Conservation (phyloP, 2,797 vertebrate species). For the Xiphorhynchus erythropygius region DNA sequence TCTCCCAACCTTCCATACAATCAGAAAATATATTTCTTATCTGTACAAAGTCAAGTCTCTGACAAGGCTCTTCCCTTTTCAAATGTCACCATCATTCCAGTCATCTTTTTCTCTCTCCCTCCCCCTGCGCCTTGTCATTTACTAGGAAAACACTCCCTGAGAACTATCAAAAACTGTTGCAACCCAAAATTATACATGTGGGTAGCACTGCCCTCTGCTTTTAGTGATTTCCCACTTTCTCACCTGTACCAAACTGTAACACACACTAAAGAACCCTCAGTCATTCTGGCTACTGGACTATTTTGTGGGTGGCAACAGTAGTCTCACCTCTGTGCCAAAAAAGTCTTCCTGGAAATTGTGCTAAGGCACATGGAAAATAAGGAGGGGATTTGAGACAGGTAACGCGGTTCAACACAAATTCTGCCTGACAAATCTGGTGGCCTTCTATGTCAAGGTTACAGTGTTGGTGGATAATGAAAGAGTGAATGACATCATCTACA, state of each 20-base stretch:
- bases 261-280: neutral
- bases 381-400: neutral
- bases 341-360: neutral
- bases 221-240: neutral
- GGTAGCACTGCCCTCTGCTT: neutral
- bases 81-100: conserved; percentile 50
- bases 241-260: neutral
- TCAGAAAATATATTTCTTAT: conserved; percentile 57
- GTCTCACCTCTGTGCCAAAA: neutral
- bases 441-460: neutral
- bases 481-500: neutral
- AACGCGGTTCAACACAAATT: neutral
- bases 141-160: neutral
- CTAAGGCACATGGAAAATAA: neutral
- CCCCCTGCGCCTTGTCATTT: neutral
- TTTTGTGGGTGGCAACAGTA: neutral
- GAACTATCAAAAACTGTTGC: neutral
- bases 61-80: conserved; percentile 46
- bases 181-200: neutral
- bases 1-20: neutral
- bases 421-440: neutral
- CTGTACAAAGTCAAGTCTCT: conserved; percentile 44
- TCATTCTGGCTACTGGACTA: neutral
- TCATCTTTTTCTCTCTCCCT: neutral
- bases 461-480: neutral